Percentiles rank a stretch among this genome's conserved stretches.
These are phyloP conservation scores for Lerista edwardsae DNA, from an alignment of 2,797 vertebrate species.

Conservation along the genomic window DNA sequence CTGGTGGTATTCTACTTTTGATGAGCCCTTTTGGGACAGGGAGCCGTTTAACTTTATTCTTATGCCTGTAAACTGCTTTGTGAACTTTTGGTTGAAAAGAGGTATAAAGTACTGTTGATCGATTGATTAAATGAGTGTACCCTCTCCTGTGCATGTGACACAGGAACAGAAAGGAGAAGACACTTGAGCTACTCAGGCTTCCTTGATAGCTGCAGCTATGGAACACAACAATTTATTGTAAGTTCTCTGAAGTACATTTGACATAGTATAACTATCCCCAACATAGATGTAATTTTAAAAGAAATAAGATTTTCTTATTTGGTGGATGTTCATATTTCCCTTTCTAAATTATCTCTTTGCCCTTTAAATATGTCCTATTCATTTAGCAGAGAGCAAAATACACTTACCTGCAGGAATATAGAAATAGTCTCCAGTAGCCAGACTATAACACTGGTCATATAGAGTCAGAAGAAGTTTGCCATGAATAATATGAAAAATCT, in stretches of 20 bases:
- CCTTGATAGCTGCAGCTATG: background rate
- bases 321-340: background rate
- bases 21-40: no score
- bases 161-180: background rate
- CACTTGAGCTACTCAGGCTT: background rate
- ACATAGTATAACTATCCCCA: no score
- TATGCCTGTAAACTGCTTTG: no score
- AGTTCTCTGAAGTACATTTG: no score
- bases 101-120: no score
- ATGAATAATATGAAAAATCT: constrained; percentile 74
- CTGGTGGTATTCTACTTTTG: no score
- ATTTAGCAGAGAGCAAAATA: constrained; percentile 12
- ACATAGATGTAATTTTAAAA: no score
- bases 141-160: background rate
- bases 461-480: constrained; percentile 75
- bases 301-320: background rate
- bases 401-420: constrained; percentile 78
- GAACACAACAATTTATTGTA: background rate
- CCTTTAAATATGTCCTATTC: background rate
- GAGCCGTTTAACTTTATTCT: no score
- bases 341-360: background rate
- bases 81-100: no score
- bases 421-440: constrained; percentile 76
- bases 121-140: no score
- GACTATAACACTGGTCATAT: constrained; percentile 64